Percentiles rank a stretch among this genome's conserved stretches.
These are phyloP conservation scores for Aphaenogaster floridana DNA, from an alignment of 1,140 invertebrate genomes.

Conservation along the genomic window DNA sequence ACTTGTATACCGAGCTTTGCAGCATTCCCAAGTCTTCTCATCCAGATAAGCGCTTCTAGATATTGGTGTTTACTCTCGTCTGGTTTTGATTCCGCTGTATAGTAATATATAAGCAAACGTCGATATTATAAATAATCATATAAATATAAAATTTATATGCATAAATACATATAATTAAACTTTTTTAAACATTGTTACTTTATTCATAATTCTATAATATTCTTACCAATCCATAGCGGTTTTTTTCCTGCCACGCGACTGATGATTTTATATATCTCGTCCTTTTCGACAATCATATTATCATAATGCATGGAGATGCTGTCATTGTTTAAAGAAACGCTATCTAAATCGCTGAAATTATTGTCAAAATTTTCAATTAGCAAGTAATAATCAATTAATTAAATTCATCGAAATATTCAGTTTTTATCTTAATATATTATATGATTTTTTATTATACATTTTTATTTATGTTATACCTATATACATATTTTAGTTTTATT, in stretches of 20 bases:
- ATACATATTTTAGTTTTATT: background rate
- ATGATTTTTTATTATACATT: background rate
- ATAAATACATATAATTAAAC: background rate
- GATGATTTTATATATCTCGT: conserved; percentile 78
- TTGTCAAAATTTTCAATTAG: background rate
- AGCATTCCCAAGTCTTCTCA: conserved; percentile 83
- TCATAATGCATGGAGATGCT: conserved; percentile 77
- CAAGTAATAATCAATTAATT: background rate
- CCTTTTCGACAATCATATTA: conserved; percentile 77
- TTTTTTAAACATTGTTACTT: background rate
- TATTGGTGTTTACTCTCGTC: conserved; percentile 81
- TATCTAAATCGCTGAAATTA: conserved; percentile 72
- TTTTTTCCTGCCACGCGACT: conserved; percentile 75
- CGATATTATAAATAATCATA: background rate
- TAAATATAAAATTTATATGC: background rate
- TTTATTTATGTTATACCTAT: background rate
- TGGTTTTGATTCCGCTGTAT: conserved; percentile 82
- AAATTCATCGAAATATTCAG: background rate
- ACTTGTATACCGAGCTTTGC: conserved; percentile 85
- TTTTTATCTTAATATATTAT: background rate
- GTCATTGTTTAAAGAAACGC: conserved; percentile 67
- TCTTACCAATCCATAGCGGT: conserved; percentile 85
- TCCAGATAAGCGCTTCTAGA: conserved; percentile 84
- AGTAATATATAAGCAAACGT: background rate
- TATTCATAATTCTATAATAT: background rate